These are phyloP conservation scores for Lagodon rhomboides DNA, from an alignment of 2,797 vertebrate genomes.

Conservation along the genomic window DNA sequence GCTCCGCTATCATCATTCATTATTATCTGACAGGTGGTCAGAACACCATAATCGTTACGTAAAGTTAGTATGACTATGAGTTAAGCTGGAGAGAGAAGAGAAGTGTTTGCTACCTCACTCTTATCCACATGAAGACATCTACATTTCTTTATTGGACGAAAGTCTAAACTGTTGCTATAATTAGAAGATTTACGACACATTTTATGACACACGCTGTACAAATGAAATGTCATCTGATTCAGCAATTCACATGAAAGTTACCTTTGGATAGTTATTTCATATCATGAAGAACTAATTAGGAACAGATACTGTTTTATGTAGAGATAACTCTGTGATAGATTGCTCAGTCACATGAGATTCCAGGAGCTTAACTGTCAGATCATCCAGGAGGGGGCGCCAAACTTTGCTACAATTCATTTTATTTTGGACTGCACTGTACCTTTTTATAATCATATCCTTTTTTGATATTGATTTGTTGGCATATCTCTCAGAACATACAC, in stretches of 20 bases:
- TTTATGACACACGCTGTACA: slow-evolving; percentile 12
- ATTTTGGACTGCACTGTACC: neutral
- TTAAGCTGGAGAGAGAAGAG: neutral
- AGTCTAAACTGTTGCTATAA: neutral
- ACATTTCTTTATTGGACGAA: neutral
- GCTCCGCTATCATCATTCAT: slow-evolving; percentile 23
- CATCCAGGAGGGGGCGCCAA: slow-evolving; percentile 12
- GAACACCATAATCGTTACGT: slow-evolving; percentile 2
- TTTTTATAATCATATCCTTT: neutral
- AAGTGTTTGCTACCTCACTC: neutral
- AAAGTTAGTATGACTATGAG: slow-evolving; percentile 1
- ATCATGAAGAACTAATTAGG: neutral
- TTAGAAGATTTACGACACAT: neutral
- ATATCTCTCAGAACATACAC: too few species aligned
- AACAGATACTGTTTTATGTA: neutral
- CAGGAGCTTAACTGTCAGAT: neutral
- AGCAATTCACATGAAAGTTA: neutral
- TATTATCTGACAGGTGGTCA: neutral
- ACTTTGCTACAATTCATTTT: neutral
- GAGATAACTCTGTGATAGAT: neutral
- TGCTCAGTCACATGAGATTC: neutral
- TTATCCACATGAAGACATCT: neutral
- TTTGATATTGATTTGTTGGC: neutral
- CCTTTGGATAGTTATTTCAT: neutral
- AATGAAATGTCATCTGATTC: neutral